A percentile compares a stretch with the other conserved stretches of the same genome.
Evolutionary conservation across 2,797 vertebrate genomes (phyloP).

Genomic region (Etheostoma nigrum): DNA sequence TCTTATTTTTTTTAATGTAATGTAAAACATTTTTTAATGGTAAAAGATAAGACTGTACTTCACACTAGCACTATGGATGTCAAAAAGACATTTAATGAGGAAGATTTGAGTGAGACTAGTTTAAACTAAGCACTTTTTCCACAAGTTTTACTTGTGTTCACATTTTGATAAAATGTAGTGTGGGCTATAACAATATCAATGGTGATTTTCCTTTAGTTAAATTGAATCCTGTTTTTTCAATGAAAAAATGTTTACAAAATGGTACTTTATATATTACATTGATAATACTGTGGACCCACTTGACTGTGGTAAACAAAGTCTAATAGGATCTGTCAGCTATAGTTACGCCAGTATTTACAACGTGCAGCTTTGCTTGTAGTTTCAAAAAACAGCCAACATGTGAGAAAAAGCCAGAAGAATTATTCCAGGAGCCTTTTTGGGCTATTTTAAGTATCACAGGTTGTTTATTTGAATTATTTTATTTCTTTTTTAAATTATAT

Average conservation of each 20-base stretch:
- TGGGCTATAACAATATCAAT: not conserved
- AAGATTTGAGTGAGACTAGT: conserved; percentile 32
- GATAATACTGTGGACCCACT: not conserved
- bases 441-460: conserved; percentile 15
- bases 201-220: conserved; percentile 11
- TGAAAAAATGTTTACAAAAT: conserved; percentile 39
- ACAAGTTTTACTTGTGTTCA: conserved; percentile 55
- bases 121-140: conserved; percentile 76
- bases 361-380: conserved; percentile 12
- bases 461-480: not conserved
- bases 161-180: conserved; percentile 55
- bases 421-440: conserved; percentile 17
- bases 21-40: not conserved
- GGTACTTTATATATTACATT: not conserved
- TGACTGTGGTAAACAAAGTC: conserved; percentile 24
- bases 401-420: conserved; percentile 5
- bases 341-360: conserved; percentile 46
- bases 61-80: conserved; percentile 19
- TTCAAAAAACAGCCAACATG: conserved; percentile 2
- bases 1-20: not conserved
- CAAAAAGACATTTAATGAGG: not conserved
- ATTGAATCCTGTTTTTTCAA: conserved; percentile 47
- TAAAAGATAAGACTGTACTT: not conserved
- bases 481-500: not conserved
- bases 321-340: conserved; percentile 1